A percentile compares a stretch with the other conserved stretches of the same genome.
These are phyloP conservation scores for Aplysia californica DNA, from an alignment of 1,140 invertebrate species.

Conservation along the genomic window DNA sequence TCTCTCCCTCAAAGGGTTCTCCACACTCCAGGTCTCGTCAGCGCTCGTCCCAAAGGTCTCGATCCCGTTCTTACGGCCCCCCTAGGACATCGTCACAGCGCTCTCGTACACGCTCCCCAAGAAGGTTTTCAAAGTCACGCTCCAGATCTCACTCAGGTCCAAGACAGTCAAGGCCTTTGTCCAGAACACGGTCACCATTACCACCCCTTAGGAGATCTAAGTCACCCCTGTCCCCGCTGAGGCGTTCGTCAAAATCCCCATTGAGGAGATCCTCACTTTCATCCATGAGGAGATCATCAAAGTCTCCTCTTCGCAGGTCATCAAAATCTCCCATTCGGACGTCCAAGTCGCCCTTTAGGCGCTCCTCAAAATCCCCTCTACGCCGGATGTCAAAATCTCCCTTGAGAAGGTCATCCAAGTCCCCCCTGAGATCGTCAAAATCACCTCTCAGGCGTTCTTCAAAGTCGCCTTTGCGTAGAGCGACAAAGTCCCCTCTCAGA, in stretches of 20 bases:
- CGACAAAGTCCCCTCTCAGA: neutral
- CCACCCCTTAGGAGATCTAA: neutral
- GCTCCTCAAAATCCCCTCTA: neutral
- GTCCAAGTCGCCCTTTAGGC: neutral
- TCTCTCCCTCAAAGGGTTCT: neutral
- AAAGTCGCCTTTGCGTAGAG: neutral
- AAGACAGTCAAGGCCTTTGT: constrained; percentile 1
- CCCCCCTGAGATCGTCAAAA: neutral
- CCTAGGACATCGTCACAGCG: neutral
- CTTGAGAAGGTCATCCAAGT: neutral
- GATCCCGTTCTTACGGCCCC: constrained; percentile 5
- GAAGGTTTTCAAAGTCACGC: neutral
- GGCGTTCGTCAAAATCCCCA: neutral
- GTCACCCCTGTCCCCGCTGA: neutral
- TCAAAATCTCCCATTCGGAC: neutral
- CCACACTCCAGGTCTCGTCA: constrained; percentile 4
- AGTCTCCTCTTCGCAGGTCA: neutral
- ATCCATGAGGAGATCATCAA: neutral
- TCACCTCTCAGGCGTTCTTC: neutral
- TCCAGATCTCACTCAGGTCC: constrained; percentile 7
- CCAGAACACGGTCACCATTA: neutral
- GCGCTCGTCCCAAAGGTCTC: neutral
- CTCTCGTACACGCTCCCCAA: neutral
- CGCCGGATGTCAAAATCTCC: neutral
- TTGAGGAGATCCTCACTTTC: neutral